A percentile compares a stretch with the other conserved stretches of the same genome.
Conservation (phyloP, 2,888 invertebrate genomes). For the Galeopsomyia nigrocyanea region DNA sequence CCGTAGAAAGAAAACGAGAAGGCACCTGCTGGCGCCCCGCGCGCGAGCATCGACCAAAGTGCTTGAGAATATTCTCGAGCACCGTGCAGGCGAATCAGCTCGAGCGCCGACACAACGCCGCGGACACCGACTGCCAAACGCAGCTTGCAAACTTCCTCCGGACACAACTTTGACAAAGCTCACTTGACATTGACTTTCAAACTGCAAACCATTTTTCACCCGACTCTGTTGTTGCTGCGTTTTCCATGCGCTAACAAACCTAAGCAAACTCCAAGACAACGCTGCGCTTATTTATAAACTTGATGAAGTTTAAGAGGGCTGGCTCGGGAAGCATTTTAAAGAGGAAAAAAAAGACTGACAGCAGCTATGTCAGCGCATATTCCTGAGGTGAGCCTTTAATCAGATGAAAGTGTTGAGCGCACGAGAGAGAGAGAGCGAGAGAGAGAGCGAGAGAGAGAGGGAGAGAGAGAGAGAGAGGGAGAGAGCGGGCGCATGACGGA, state of each 20-base stretch:
- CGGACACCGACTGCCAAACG: conserved; percentile 16
- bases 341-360: too few species aligned
- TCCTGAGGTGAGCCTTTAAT: too few species aligned
- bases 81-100: conserved; percentile 43
- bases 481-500: neutral
- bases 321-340: too few species aligned
- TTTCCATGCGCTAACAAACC: neutral
- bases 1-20: conserved; percentile 22
- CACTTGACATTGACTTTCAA: conserved; percentile 35
- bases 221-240: neutral
- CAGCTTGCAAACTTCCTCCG: neutral
- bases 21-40: conserved; percentile 44
- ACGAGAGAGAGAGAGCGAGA: too few species aligned
- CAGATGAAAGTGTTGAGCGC: too few species aligned
- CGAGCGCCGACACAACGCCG: conserved; percentile 38
- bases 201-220: too few species aligned
- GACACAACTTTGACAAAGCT: neutral
- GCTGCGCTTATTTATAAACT: too few species aligned
- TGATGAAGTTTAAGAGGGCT: too few species aligned
- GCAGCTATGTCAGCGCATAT: too few species aligned
- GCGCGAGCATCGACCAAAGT: conserved; percentile 27
- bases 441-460: too few species aligned
- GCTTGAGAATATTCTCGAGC: too few species aligned
- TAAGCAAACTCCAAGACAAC: neutral
- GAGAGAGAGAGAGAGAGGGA: neutral